Base-by-base conservation (phyloP, 2,797 vertebrate genomes). In the Alca torda region DNA sequence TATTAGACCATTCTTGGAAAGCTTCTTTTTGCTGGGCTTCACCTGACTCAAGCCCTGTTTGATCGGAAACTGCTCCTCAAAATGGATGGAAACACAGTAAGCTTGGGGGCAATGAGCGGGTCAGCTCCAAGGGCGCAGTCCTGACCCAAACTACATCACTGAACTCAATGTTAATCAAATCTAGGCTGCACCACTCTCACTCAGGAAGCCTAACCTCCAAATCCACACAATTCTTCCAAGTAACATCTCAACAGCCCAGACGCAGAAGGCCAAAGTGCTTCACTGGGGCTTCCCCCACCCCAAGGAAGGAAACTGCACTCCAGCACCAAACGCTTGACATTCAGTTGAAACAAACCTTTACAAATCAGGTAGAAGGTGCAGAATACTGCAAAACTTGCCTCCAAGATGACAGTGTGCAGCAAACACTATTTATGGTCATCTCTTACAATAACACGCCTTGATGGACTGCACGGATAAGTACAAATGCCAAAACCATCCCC, bases 71-170 rank as follows among this genome's bases (percentile, higher is more conserved):
- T 39, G 26, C 37, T 72, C 72, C 43, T 43, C 26, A 67, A n/a
- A 6, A 90, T 1, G 8, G 37, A 43, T 28, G 26, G 54, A 72
- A 89, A 84, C 26, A 54, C 1, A 0, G 24, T 8, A 24, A 0
- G 2, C 1, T 5, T 13, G 5, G 8, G 28, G 21, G 41, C 1
- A 3, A 60, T n/a, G 15, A 35, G 70, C 33, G 53, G 30, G 20
- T 13, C 26, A 43, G 33, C 41, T 76, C 25, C 3, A 0, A 50
- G 4, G 15, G 37, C 1, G 0, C 43, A 25, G 15, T n/a, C n/a
- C 48, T 23, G 54, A 48, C 45, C 17, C 26, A 11, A 30, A 65
- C 12, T 16, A 25, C 51, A 54, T 26, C 67, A 35, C 35, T 39
- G 31, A 70, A 68, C 48, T 50, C 77, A 41, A 13, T 2, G 11